Conservation (phyloP, 2,888 invertebrate species). For the Yponomeuta evonymella region DNA sequence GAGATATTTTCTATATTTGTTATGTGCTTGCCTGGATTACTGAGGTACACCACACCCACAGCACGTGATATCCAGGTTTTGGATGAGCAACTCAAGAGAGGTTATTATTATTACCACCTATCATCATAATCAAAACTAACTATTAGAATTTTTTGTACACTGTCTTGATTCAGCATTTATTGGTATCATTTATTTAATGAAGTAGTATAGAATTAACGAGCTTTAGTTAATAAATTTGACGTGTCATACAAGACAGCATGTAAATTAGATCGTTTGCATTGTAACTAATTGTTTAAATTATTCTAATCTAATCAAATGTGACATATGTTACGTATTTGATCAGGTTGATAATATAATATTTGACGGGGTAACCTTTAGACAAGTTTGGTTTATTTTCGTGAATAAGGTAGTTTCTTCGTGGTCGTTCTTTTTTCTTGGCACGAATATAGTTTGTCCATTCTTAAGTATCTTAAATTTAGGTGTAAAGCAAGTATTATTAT, state of each 20-base stretch:
- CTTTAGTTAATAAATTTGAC: not conserved
- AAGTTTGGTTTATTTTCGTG: not conserved
- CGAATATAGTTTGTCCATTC: not conserved
- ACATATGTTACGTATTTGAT: not conserved
- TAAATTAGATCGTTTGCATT: not conserved
- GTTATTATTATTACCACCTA: too few species aligned
- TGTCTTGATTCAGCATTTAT: not conserved
- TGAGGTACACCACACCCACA: too few species aligned
- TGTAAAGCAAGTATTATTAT: too few species aligned
- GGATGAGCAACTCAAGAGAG: too few species aligned
- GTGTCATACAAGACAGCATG: not conserved
- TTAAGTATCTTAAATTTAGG: not conserved
- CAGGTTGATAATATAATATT: not conserved
- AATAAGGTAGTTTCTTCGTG: too few species aligned
- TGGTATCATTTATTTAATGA: not conserved
- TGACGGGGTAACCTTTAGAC: not conserved
- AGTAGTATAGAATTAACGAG: not conserved
- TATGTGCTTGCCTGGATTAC: too few species aligned
- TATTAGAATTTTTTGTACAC: too few species aligned
- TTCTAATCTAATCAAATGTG: not conserved
- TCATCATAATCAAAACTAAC: too few species aligned
- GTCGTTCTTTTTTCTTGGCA: too few species aligned
- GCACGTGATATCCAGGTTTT: too few species aligned
- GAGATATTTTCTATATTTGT: too few species aligned
- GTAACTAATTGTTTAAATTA: not conserved